A percentile compares a stretch with the other conserved stretches of the same genome.
Evolutionary conservation across 2,113 vertebrate species (phyloP).

Genomic region (Protobothrops mucrosquamatus): DNA sequence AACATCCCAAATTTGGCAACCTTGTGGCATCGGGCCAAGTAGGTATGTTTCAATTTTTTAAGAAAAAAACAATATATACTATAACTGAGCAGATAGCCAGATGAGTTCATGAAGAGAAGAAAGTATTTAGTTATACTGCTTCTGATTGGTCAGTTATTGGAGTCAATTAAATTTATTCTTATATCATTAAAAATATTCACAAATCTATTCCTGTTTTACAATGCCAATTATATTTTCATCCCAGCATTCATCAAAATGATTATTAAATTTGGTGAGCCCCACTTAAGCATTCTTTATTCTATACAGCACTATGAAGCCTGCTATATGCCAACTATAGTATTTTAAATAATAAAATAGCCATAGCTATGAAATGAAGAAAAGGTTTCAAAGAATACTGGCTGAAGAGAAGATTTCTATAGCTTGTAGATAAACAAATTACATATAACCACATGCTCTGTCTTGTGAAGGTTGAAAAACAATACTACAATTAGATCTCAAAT

Average conservation of each 20-base stretch:
- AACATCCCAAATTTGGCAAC: constrained; percentile 98
- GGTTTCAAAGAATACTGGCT: not conserved
- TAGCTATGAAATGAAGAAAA: not conserved
- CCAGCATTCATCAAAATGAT: constrained; percentile 35
- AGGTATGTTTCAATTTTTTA: constrained; percentile 92
- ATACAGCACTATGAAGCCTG: not conserved
- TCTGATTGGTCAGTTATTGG: constrained; percentile 66
- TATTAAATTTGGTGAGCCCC: constrained; percentile 49
- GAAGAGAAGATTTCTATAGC: not conserved
- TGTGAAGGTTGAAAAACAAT: not conserved
- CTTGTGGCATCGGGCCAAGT: constrained; percentile 99
- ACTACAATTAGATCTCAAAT: not conserved
- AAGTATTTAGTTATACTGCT: constrained; percentile 54
- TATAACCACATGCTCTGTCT: not conserved
- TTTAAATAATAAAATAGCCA: not conserved
- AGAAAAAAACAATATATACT: constrained; percentile 54
- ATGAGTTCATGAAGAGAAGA: constrained; percentile 47
- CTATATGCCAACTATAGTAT: not conserved
- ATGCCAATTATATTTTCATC: constrained; percentile 34
- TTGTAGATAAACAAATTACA: not conserved
- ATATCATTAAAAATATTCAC: constrained; percentile 39
- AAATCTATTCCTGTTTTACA: constrained; percentile 11
- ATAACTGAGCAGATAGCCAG: constrained; percentile 40
- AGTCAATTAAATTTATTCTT: constrained; percentile 50
- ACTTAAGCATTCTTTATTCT: constrained; percentile 17